Percentiles rank a stretch among this genome's conserved stretches.
Conservation (phyloP, 2,888 invertebrate genomes). For the Dryadula phaetusa region DNA sequence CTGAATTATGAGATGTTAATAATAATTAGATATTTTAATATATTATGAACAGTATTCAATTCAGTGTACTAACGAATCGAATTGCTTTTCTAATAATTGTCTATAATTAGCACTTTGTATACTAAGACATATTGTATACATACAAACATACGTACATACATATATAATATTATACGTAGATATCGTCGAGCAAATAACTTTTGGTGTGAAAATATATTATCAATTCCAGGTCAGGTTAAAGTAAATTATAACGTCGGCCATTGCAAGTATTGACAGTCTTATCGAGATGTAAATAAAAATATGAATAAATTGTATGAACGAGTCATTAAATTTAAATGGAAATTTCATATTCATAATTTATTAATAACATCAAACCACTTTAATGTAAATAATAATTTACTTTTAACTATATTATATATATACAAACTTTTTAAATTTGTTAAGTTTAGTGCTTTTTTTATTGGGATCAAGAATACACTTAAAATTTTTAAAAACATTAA, state of each 20-base stretch:
- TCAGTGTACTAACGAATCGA: constrained; percentile 33
- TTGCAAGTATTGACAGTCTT: not conserved
- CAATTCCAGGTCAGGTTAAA: constrained; percentile 26
- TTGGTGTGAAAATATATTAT: constrained; percentile 31
- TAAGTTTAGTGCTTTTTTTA: too few species aligned
- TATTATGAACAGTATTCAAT: constrained; percentile 26
- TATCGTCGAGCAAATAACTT: constrained; percentile 33
- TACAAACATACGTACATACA: not conserved
- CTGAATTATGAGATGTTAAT: not conserved
- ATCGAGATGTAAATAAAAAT: constrained; percentile 13
- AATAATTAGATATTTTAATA: constrained; percentile 22
- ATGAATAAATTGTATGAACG: constrained; percentile 11
- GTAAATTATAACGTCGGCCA: constrained; percentile 27
- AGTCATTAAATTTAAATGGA: constrained; percentile 25
- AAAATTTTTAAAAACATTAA: too few species aligned
- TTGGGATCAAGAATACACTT: too few species aligned
- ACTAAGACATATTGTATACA: constrained; percentile 41
- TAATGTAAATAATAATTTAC: too few species aligned
- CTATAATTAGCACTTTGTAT: constrained; percentile 43
- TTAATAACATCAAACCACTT: too few species aligned
- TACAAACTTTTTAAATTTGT: too few species aligned
- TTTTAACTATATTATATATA: too few species aligned
- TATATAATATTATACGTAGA: constrained; percentile 24
- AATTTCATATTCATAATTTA: constrained; percentile 7
- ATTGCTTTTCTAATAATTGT: constrained; percentile 43